These are phyloP conservation scores for Limenitis arthemis DNA, from an alignment of 2,888 invertebrate genomes.

Conservation along the genomic window DNA sequence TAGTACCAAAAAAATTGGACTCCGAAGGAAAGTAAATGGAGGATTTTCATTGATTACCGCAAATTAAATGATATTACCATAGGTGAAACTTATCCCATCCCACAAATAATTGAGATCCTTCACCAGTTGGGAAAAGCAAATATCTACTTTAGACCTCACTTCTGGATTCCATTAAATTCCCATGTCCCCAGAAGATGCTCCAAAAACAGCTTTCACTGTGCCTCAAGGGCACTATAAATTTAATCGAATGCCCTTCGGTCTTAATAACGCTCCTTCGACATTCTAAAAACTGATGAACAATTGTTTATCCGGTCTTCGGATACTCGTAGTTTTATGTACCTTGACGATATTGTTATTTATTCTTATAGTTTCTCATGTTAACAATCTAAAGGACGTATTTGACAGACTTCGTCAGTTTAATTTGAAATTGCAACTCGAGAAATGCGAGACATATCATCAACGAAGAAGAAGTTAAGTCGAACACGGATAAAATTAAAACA, in stretches of 20 bases:
- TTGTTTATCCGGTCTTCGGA: slow-evolving; percentile 22
- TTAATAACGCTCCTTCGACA: slow-evolving; percentile 20
- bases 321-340: slow-evolving; percentile 20
- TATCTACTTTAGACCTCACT: slow-evolving; percentile 22
- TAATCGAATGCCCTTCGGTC: slow-evolving; percentile 15
- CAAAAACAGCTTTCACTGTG: slow-evolving; percentile 26
- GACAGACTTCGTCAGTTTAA: slow-evolving; percentile 13
- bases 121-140: slow-evolving; percentile 26
- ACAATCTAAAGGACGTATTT: slow-evolving; percentile 11
- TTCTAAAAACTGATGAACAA: slow-evolving; percentile 25
- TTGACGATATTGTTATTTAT: slow-evolving; percentile 21
- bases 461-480: slow-evolving; percentile 28
- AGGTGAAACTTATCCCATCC: slow-evolving; percentile 27
- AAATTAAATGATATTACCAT: slow-evolving; percentile 27
- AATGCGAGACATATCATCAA: slow-evolving; percentile 31
- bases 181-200: not conserved
- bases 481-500: slow-evolving; percentile 21
- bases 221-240: slow-evolving; percentile 21
- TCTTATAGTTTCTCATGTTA: slow-evolving; percentile 2
- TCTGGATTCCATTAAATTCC: slow-evolving; percentile 25
- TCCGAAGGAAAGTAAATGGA: slow-evolving; percentile 25
- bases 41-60: slow-evolving; percentile 23
- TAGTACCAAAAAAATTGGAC: slow-evolving; percentile 28
- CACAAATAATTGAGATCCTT: slow-evolving; percentile 26
- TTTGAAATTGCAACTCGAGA: slow-evolving; percentile 29